Evolutionary conservation across 2,113 vertebrate species (phyloP).

Genomic region (Psilopogon haemacephalus): DNA sequence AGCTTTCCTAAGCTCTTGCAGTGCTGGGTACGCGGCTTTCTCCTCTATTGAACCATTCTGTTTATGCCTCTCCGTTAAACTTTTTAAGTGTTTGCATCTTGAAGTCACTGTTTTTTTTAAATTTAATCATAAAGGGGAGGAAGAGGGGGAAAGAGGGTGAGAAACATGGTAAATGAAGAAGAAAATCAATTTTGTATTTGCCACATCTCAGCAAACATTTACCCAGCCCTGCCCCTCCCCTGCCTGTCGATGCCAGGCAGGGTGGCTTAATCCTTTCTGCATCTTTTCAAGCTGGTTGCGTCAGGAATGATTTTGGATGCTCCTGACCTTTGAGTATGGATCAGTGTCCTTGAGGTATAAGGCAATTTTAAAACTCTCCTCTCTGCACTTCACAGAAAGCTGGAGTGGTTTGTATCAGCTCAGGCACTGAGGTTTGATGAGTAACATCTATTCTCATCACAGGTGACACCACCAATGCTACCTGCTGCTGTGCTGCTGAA

Average conservation of each 20-base stretch:
- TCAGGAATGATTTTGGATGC: background rate
- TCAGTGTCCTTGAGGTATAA: conserved; percentile 60
- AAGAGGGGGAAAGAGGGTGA: background rate
- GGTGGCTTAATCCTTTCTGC: conserved; percentile 9
- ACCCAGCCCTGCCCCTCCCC: conserved; percentile 9
- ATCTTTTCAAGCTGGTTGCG: background rate
- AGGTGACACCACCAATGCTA: background rate
- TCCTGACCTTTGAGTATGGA: conserved; percentile 57
- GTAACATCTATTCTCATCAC: conserved; percentile 39
- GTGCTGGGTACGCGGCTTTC: background rate
- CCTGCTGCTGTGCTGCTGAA: background rate
- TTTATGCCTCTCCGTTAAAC: background rate
- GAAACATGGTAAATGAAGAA: conserved; percentile 49
- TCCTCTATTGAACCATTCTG: background rate
- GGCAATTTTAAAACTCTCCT: conserved; percentile 36
- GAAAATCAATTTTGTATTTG: conserved; percentile 63
- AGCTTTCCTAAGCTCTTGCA: background rate
- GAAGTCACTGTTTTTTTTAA: conserved; percentile 28
- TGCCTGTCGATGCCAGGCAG: conserved; percentile 18
- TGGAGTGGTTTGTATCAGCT: background rate
- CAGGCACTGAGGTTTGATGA: background rate
- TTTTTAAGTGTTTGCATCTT: background rate
- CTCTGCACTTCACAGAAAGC: conserved; percentile 4
- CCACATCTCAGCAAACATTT: conserved; percentile 36
- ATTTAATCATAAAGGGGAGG: conserved; percentile 36